A percentile compares a stretch with the other conserved stretches of the same genome.
phyloP scores from a whole-genome alignment of 2,113 vertebrate species.

The Ciconia maguari region DNA sequence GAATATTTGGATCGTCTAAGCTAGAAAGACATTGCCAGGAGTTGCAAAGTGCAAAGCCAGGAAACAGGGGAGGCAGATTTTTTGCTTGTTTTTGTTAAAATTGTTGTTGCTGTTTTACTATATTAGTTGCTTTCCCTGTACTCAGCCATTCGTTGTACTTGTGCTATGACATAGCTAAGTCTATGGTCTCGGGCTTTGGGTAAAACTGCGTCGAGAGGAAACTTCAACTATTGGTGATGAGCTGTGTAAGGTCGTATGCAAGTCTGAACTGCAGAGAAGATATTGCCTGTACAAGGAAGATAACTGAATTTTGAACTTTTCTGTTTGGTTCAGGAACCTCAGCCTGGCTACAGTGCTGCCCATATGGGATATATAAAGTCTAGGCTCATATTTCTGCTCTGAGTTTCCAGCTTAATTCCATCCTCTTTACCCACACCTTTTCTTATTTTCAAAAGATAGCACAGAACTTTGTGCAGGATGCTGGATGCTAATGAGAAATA shows the following conservation, averaged over 20 bases:
- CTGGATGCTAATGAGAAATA: neutral
- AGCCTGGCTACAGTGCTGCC: neutral
- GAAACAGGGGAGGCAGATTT: neutral
- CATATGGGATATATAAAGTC: rapidly evolving
- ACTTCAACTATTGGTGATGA: neutral
- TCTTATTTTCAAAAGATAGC: neutral
- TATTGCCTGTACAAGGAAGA: neutral
- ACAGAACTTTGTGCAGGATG: neutral
- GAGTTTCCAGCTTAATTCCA: neutral
- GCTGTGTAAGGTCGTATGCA: neutral
- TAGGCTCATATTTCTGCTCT: neutral
- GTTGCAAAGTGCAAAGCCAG: neutral
- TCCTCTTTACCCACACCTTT: rapidly evolving
- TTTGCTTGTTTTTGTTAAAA: neutral
- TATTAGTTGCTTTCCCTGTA: neutral
- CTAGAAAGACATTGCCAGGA: neutral
- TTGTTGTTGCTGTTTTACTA: neutral
- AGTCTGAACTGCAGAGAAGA: neutral
- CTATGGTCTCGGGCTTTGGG: neutral
- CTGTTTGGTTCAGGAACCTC: neutral
- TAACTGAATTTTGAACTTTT: neutral
- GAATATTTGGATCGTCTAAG: neutral
- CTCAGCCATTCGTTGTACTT: neutral
- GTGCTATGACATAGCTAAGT: neutral
- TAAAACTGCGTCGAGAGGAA: neutral